Evolutionary conservation across 1,140 invertebrate species (phyloP), one percentile per base, ranked within the genome.

Genomic region (Musca domestica): DNA sequence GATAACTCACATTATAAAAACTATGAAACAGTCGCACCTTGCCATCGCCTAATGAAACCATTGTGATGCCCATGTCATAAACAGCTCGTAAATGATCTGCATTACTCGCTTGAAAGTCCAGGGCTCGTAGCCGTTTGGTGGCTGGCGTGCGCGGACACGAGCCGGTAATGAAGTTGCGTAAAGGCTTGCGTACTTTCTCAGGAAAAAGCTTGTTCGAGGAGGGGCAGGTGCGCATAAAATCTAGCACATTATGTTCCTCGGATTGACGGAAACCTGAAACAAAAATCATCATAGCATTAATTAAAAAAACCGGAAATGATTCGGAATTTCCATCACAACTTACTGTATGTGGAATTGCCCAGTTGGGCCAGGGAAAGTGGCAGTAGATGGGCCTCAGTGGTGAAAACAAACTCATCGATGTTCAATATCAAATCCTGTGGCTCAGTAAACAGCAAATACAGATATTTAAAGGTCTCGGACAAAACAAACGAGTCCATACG

Each of bases 401-500:
- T 98, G 71, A 99, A 93, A 66, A 99, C 89, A 84, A 97, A 99
- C 81, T 98, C 91, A 83, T 98, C 94, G n/a, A 98, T 83, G 81
- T 98, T 91, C 22, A 99, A 83, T 23, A 94, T 84, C 17, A 98
- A 81, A 77, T 99, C 95, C 47, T 87, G 88, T 49, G 93, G 89
- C 71, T 98, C 93, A 9, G 95, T 89, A 82, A 98, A 99, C 66
- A 99, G 83, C 74, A 99, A 86, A 83, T 92, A 99, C 7, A 99
- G 84, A 83, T 99, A 99, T 82, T 99, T 99, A 72, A 99, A 94
- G 2, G 97, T 99, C 84, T 99, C 97, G 0, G 97, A 94, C 0
- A 99, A 84, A 1, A 99, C 95, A 85, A 97, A 99, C 0, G 95
- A 98, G 79, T 99, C 97, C 96, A 99, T 98, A 72, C 96, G 88